Base-by-base conservation (phyloP, 2,113 vertebrate species). In the Fregetta grallaria region DNA sequence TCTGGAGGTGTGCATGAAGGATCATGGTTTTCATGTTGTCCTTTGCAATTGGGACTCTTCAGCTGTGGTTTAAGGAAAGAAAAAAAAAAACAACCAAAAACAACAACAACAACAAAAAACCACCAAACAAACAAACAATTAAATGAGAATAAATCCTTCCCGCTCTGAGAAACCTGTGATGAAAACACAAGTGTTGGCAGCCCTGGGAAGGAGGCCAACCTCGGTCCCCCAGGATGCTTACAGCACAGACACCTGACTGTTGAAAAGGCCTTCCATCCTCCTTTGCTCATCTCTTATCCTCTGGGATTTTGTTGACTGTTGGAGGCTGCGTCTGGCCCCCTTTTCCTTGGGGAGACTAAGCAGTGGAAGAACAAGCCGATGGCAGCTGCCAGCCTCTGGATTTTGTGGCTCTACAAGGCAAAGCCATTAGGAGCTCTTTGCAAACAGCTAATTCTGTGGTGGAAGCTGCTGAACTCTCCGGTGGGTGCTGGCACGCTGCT, bases 221-320 rank as follows among this genome's bases (percentile, higher is more conserved):
- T 78, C 2, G 1, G 22, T 91, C n/a, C 74, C 11, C 40, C 2
- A 7, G 65, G 42, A 62, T 0, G 0, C 63, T 84, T 55, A 15
- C n/a, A 78, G 47, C n/a, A 52, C 76, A 27, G 73, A n/a, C 45
- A 81, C 9, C 22, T 47, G 61, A 17, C 59, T 81, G 15, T 14
- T 77, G 63, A 29, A 77, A 67, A 42, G n/a, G 14, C 15, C 21
- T 91, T 71, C 44, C 17, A 21, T 63, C 59, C n/a, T 63, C 11
- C 42, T 85, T 50, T 71, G n/a, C 55, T 59, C 50, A 30, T 72
- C 66, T 62, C 47, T 40, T 36, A 13, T 44, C 42, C 27, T 49
- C 53, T 76, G 55, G 59, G 30, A 13, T 40, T 76, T 22, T 56
- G 16, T 23, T 58, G 62, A 12, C 73, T 62, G 27, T 34, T 65